A percentile compares a stretch with the other conserved stretches of the same genome.
These are phyloP conservation scores for Noctua fimbriata DNA, from an alignment of 2,888 invertebrate species.

Conservation along the genomic window DNA sequence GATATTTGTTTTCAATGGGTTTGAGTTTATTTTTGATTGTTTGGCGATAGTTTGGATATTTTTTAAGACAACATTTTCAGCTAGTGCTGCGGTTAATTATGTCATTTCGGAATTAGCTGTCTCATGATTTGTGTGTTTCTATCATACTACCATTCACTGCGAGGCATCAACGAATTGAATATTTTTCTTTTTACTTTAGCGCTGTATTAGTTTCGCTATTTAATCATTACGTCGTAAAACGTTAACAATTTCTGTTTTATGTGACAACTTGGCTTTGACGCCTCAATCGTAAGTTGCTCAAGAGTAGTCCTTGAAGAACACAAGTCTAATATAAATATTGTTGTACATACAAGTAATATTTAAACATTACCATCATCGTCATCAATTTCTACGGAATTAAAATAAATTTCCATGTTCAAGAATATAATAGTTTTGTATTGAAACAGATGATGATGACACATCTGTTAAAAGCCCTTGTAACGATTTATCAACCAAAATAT, in stretches of 20 bases:
- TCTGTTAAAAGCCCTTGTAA: slow-evolving; percentile 46
- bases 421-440: slow-evolving; percentile 44
- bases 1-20: slow-evolving; percentile 41
- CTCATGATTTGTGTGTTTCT: slow-evolving; percentile 47
- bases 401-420: slow-evolving; percentile 55
- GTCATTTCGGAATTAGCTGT: slow-evolving; percentile 44
- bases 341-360: slow-evolving; percentile 35
- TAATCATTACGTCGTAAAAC: slow-evolving; percentile 30
- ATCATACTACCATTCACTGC: slow-evolving; percentile 31
- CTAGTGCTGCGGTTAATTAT: slow-evolving; percentile 39
- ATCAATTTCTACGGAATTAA: slow-evolving; percentile 48
- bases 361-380: slow-evolving; percentile 28
- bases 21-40: slow-evolving; percentile 59
- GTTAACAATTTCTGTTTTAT: slow-evolving; percentile 35
- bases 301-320: slow-evolving; percentile 63
- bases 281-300: slow-evolving; percentile 25
- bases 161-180: slow-evolving; percentile 6
- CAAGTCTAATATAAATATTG: slow-evolving; percentile 56
- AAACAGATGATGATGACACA: slow-evolving; percentile 45
- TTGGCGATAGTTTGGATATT: slow-evolving; percentile 48
- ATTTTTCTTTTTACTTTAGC: slow-evolving; percentile 11
- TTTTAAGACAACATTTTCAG: slow-evolving; percentile 51
- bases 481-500: slow-evolving; percentile 32
- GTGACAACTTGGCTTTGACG: slow-evolving; percentile 20
- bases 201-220: slow-evolving; percentile 12